phyloP scores from a whole-genome alignment of 1,140 invertebrate genomes.

The Zaprionus camerounensis region DNA sequence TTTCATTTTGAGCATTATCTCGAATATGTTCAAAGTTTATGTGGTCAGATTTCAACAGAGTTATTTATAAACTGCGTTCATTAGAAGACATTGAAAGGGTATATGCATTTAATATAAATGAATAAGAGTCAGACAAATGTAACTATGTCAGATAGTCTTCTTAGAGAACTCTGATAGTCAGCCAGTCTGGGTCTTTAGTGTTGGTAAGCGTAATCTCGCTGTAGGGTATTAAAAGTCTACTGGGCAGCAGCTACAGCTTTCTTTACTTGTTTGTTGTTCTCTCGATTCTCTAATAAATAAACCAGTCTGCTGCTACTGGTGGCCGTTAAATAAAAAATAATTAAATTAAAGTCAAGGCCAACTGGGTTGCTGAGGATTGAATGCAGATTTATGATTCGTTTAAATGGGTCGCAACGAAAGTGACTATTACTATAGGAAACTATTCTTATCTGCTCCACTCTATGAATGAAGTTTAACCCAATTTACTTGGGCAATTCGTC shows the following conservation, averaged over 20 bases:
- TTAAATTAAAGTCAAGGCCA: slow-evolving; percentile 78
- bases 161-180: no score
- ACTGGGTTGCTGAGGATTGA: slow-evolving; percentile 30
- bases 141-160: no score
- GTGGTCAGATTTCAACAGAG: slow-evolving; percentile 50
- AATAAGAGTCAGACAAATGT: no score
- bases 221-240: not conserved
- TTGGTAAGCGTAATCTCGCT: not conserved
- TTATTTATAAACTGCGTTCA: slow-evolving; percentile 20
- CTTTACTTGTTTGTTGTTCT: slow-evolving; percentile 42
- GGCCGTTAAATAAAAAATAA: slow-evolving; percentile 54
- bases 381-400: slow-evolving; percentile 56
- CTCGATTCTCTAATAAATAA: slow-evolving; percentile 66
- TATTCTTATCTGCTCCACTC: not conserved
- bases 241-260: not conserved
- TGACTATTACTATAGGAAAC: not conserved
- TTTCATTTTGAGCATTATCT: slow-evolving; percentile 63
- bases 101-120: not conserved
- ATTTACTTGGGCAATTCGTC: no score
- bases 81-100: not conserved
- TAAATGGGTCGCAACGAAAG: slow-evolving; percentile 36
- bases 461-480: no score
- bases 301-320: slow-evolving; percentile 59
- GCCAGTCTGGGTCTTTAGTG: not conserved
- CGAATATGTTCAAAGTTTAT: slow-evolving; percentile 45